phyloP scores from a whole-genome alignment of 2,797 vertebrate genomes.

The Valencia hispanica region DNA sequence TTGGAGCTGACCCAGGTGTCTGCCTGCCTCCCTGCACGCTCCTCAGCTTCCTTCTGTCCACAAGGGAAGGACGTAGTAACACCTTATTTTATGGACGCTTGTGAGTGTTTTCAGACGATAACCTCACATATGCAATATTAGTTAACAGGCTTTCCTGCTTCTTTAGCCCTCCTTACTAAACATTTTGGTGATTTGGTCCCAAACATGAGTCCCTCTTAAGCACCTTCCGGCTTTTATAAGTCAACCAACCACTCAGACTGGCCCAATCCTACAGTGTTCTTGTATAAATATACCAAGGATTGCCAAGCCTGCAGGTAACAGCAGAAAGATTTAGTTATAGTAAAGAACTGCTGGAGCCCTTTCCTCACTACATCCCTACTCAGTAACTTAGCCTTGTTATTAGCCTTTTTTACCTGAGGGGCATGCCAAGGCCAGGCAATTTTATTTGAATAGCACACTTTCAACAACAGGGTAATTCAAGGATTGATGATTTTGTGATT shows the following conservation, averaged over 20 bases:
- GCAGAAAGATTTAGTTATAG: background rate
- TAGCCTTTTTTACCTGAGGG: background rate
- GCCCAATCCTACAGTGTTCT: background rate
- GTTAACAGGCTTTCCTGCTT: constrained; percentile 51
- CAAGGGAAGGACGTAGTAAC: constrained; percentile 29
- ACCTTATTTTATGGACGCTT: constrained; percentile 22
- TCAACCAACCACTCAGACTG: background rate
- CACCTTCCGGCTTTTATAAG: background rate
- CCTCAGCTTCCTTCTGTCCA: constrained; percentile 63
- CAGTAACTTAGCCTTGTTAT: background rate
- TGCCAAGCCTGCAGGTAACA: background rate
- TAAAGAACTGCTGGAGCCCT: too few species aligned
- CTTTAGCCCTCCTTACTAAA: background rate
- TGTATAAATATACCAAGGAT: background rate
- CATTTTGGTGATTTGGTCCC: background rate
- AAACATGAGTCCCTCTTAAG: background rate
- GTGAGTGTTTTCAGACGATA: constrained; percentile 50
- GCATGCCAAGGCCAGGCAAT: too few species aligned
- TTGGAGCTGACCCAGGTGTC: constrained; percentile 56
- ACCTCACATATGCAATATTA: constrained; percentile 35
- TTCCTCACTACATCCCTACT: background rate
- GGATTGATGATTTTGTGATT: too few species aligned
- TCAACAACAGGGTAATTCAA: too few species aligned
- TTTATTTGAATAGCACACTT: too few species aligned
- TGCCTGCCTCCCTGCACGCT: constrained; percentile 55